Base-by-base conservation (phyloP, 35 echinoderm and acorn worm species). In the Acanthaster planci region DNA sequence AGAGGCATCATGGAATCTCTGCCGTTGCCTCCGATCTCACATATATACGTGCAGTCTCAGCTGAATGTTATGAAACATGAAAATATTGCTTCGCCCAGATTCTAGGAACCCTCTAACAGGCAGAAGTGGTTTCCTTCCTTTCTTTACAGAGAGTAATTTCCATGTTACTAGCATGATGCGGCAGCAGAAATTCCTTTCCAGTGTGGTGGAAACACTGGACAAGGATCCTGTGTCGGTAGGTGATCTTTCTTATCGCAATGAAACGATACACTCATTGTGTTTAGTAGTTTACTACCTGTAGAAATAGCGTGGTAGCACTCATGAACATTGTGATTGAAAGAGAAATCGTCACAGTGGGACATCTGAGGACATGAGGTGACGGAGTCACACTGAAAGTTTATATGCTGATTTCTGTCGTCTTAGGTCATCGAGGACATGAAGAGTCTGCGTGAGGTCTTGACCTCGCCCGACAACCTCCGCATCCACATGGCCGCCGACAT, bases 381-480 rank as follows among this genome's bases (percentile, higher is more conserved):
- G n/a, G n/a, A n/a, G n/a, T n/a, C n/a, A n/a, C n/a, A n/a, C n/a
- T n/a, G n/a, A n/a, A n/a, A n/a, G n/a, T n/a, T 12, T 6, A 47
- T 47, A 47, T 12, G 12, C 42, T 47, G 42, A 12, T 47, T 12
- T 6, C 12, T 12, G 12, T 47, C 12, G 12, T 47, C 59, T 9
- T 17, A 98, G 95, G 92, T 98, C 9, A 94, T 94, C 47, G 82
- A 84, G 26, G 81, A 94, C 0, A 54, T 98, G 81, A 93, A 91
- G 37, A 47, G 80, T 40, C 60, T 98, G 0, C 83, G 92, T 57
- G 59, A 80, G 17, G 58, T 82, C 39, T 68, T 98, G 56, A 98
- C 89, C 31, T 68, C 88, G 12, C 81, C 95, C 18, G 31, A 59
- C 35, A 98, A 93, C 36, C 51, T 98, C 12, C 79, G 91, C 18